Conservation (phyloP, 2,888 invertebrate species). For the Hypercompe scribonia region DNA sequence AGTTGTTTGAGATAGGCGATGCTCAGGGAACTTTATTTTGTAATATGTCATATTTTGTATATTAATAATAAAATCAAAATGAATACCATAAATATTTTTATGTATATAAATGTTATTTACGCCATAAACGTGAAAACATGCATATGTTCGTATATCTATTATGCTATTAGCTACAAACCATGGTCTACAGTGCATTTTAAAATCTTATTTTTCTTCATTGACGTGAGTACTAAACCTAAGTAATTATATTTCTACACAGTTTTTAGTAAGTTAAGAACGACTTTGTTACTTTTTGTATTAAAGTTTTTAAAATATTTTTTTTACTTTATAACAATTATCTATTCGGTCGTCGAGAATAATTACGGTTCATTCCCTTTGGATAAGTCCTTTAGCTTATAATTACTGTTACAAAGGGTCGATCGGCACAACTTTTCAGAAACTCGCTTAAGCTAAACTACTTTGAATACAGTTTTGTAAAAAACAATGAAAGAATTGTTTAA, state of each 20-base stretch:
- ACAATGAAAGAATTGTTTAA: neutral
- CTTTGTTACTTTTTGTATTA: neutral
- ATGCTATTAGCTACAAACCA: neutral
- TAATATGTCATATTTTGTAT: no score
- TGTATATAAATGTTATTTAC: neutral
- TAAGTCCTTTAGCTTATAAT: neutral
- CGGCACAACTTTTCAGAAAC: neutral
- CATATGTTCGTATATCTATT: neutral
- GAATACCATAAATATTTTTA: no score
- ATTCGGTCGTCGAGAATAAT: neutral
- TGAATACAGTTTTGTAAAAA: neutral
- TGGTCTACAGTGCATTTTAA: neutral
- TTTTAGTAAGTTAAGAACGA: neutral
- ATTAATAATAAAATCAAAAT: neutral
- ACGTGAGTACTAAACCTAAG: constrained; percentile 11
- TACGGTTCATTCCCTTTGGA: neutral
- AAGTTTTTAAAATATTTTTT: constrained; percentile 2
- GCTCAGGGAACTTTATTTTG: no score
- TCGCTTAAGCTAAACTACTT: neutral
- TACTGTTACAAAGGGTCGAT: neutral
- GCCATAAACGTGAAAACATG: no score
- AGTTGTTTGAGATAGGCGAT: no score
- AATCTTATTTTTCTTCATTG: constrained; percentile 6
- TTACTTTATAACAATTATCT: constrained; percentile 1
- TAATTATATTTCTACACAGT: neutral